A percentile compares a stretch with the other conserved stretches of the same genome.
phyloP scores from a whole-genome alignment of 2,797 vertebrate species.

The Anisognathus igniventris region DNA sequence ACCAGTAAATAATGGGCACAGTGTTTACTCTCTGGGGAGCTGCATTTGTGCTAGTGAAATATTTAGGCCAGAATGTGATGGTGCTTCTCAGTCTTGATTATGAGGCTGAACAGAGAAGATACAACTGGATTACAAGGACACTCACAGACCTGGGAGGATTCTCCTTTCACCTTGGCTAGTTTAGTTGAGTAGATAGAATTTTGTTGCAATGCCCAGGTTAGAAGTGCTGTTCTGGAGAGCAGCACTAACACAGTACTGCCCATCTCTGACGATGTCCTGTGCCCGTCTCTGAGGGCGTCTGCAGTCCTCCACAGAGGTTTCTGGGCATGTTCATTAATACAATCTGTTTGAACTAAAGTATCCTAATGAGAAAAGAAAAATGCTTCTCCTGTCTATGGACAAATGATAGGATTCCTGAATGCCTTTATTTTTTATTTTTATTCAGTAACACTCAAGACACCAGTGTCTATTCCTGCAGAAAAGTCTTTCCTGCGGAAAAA shows the following conservation, averaged over 20 bases:
- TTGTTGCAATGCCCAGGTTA: not conserved
- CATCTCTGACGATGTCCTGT: not conserved
- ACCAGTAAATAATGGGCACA: not conserved
- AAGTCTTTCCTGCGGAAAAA: not conserved
- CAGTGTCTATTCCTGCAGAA: not conserved
- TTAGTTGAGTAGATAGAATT: not conserved
- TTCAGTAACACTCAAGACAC: not conserved
- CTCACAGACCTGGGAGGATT: not conserved
- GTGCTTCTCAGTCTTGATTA: not conserved
- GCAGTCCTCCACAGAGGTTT: not conserved
- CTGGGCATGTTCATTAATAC: not conserved
- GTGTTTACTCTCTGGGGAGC: not conserved
- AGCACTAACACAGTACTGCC: not conserved
- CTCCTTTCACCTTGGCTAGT: not conserved
- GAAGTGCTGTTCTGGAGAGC: not conserved
- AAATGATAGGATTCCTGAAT: not conserved
- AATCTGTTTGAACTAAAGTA: not conserved
- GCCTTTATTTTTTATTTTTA: not conserved
- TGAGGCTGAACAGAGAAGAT: not conserved
- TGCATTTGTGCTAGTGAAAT: not conserved
- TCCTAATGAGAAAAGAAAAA: not conserved
- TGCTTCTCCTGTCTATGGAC: not conserved
- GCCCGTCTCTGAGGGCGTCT: not conserved
- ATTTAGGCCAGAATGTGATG: not conserved
- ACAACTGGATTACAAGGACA: not conserved